These are phyloP conservation scores for Lepisosteus oculatus DNA, from an alignment of 2,113 vertebrate genomes.

Conservation along the genomic window DNA sequence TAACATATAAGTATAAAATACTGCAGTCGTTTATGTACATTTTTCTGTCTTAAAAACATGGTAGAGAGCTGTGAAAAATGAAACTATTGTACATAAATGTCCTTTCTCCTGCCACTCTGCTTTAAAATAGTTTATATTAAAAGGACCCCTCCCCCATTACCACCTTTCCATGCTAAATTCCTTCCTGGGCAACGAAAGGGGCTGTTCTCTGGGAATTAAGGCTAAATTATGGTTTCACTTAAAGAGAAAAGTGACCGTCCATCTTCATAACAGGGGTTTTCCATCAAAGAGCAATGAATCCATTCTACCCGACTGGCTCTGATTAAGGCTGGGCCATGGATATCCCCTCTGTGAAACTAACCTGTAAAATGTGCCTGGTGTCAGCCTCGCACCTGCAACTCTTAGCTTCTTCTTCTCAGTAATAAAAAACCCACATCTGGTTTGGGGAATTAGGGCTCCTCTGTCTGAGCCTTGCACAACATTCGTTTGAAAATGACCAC, in stretches of 20 bases:
- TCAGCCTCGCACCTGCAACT: constrained; percentile 82
- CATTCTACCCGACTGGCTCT: constrained; percentile 84
- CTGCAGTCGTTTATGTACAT: no score
- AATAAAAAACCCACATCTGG: constrained; percentile 77
- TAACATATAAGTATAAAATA: no score
- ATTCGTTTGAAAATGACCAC: constrained; percentile 55
- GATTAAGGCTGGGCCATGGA: constrained; percentile 84
- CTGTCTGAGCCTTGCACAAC: constrained; percentile 44
- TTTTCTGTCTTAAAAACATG: no score
- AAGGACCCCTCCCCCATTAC: constrained; percentile 52
- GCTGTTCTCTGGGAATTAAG: constrained; percentile 72
- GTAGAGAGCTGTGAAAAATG: no score
- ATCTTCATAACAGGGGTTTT: constrained; percentile 73
- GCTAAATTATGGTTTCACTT: constrained; percentile 78
- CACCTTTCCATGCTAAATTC: constrained; percentile 53
- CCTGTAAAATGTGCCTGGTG: constrained; percentile 44
- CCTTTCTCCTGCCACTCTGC: no score
- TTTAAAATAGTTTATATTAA: no score
- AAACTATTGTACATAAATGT: no score
- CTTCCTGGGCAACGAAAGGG: constrained; percentile 69
- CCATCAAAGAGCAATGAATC: constrained; percentile 83
- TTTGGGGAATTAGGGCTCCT: constrained; percentile 42
- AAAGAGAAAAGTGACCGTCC: constrained; percentile 77
- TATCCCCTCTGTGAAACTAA: constrained; percentile 57
- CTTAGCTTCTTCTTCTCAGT: constrained; percentile 65